phyloP scores from a whole-genome alignment of 92 coral and sea anemone species.

The Siderastrea radians region DNA sequence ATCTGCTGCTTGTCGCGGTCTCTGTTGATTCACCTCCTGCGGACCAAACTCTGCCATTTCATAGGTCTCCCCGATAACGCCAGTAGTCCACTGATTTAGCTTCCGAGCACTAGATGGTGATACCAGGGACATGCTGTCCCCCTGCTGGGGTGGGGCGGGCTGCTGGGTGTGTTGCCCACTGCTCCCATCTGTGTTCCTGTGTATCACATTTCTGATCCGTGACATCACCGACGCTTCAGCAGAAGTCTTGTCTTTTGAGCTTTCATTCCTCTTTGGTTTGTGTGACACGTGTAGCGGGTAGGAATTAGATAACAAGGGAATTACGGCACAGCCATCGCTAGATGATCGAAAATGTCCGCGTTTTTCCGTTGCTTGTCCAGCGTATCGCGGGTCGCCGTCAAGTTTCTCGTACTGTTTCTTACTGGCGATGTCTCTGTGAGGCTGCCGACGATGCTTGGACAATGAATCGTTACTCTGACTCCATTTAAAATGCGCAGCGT shows the following conservation, averaged over 20 bases:
- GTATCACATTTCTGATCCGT: conserved; percentile 12
- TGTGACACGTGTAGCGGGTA: conserved; percentile 88
- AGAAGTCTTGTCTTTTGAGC: conserved; percentile 17
- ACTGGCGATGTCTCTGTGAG: conserved; percentile 12
- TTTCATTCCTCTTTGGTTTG: conserved; percentile 51
- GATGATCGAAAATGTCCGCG: conserved; percentile 81
- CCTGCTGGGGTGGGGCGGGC: conserved; percentile 28
- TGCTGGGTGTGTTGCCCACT: conserved; percentile 9
- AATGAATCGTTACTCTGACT: conserved; percentile 84
- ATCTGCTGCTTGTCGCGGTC: conserved; percentile 20
- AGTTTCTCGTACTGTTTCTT: conserved; percentile 19
- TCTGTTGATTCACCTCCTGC: neutral
- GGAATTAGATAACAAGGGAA: conserved; percentile 78
- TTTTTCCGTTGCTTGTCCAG: conserved; percentile 13
- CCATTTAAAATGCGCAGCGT: conserved; percentile 78
- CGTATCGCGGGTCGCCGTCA: conserved; percentile 31
- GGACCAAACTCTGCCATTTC: conserved; percentile 62
- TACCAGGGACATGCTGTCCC: conserved; percentile 71
- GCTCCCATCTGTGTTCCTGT: conserved; percentile 14
- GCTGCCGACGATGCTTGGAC: conserved; percentile 77
- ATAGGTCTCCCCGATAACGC: conserved; percentile 61
- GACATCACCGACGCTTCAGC: conserved; percentile 29
- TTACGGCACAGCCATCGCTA: conserved; percentile 82
- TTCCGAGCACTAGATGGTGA: conserved; percentile 86
- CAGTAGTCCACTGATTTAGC: conserved; percentile 85